Base-by-base conservation (phyloP, 2,113 vertebrate genomes). In the Spea bombifrons region DNA sequence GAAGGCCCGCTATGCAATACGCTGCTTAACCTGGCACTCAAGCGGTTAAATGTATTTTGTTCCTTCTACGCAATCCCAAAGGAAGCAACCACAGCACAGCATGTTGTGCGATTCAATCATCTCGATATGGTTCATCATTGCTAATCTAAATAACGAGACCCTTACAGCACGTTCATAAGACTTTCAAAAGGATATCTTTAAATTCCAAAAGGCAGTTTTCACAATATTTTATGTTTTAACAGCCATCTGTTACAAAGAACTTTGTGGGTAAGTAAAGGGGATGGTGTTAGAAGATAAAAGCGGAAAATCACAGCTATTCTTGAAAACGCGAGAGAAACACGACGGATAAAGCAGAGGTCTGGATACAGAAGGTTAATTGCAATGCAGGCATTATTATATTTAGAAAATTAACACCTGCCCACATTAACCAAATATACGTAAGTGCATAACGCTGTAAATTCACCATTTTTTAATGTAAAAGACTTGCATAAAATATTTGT, bases 211-310 rank as follows among this genome's bases (percentile, higher is more conserved):
- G 61, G 47, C 57, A 49, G 73, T 65, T 59, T 50, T 59, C 2
- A 5, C 7, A 12, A 17, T 12, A 8, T 70, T 69, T 49, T 70
- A 63, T 66, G 70, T 77, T 70, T 70, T 77, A 70, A 77, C 63
- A 45, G n/a, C 66, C 75, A 77, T 77, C 75, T 77, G 75, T 69
- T 66, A 16, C 3, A 57, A 67, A 50, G 15, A 67, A 47, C 64
- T 12, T 75, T 53, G 64, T 57, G 55, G 63, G 43, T 66, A 17
- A 61, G 8, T 7, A 44, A 49, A 47, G 59, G 7, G 30, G 15
- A 45, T 50, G 10, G 17, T 77, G 66, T 70, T 47, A 59, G 49
- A 4, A 52, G 52, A 30, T 13, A 59, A 69, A 59, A 30, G 17
- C 45, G 13, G 66, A 63, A 64, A 49, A 70, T 43, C 52, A 52